Evolutionary conservation across 2,797 vertebrate species (phyloP).

Genomic region (Anniella stebbinsi): DNA sequence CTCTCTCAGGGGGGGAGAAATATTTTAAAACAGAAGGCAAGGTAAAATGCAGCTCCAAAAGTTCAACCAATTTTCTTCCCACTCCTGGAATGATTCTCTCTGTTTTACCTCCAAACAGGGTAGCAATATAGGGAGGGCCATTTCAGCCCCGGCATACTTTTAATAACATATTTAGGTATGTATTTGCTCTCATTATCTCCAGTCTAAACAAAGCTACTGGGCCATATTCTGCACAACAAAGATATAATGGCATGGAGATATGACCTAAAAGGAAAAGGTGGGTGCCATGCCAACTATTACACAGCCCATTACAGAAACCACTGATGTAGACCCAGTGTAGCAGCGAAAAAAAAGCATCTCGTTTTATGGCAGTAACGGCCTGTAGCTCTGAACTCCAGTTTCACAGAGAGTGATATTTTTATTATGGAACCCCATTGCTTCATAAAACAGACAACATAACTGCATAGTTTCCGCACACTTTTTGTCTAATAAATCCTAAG

Average conservation of each 20-base stretch:
- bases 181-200: background rate
- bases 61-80: too few species aligned
- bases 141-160: too few species aligned
- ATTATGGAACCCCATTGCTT: background rate
- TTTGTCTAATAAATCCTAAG: background rate
- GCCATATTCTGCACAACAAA: background rate
- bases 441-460: background rate
- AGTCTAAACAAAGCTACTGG: background rate
- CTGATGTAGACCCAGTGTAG: background rate
- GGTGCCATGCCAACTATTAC: too few species aligned
- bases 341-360: background rate
- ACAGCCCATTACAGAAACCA: background rate
- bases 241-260: too few species aligned
- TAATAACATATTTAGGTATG: too few species aligned
- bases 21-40: too few species aligned
- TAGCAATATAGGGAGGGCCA: too few species aligned
- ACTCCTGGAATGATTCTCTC: too few species aligned
- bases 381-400: background rate
- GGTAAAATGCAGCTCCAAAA: too few species aligned
- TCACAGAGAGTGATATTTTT: background rate
- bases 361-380: background rate
- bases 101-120: too few species aligned
- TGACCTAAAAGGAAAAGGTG: background rate
- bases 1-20: too few species aligned
- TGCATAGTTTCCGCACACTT: background rate